Percentiles rank a stretch among this genome's conserved stretches.
phyloP scores from a whole-genome alignment of 2,888 invertebrate genomes.

The Leptopterna dolabrata region DNA sequence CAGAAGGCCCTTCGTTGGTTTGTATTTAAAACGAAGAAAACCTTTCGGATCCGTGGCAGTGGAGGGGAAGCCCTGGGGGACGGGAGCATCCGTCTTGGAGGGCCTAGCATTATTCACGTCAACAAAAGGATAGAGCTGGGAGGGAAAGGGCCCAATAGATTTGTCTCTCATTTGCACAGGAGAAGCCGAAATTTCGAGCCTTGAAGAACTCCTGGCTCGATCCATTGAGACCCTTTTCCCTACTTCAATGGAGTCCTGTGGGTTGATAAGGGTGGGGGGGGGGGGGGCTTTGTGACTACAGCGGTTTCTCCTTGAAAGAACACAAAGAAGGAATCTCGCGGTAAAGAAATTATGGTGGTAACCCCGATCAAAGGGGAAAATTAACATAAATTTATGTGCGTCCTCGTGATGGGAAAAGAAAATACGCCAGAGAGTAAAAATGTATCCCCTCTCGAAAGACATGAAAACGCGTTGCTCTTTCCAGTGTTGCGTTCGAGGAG shows the following conservation, averaged over 20 bases:
- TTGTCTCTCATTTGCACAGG: constrained; percentile 37
- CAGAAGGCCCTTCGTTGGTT: not conserved
- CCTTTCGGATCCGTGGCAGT: not conserved
- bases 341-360: not conserved
- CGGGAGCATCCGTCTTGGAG: not conserved
- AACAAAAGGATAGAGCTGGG: constrained; percentile 4
- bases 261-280: not conserved
- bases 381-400: not conserved
- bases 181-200: constrained; percentile 9
- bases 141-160: constrained; percentile 14
- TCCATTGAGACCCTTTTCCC: not conserved
- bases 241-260: not conserved
- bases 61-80: not conserved
- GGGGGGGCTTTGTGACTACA: constrained; percentile 3
- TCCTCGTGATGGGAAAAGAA: not conserved
- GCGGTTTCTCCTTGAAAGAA: not conserved
- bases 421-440: too few species aligned
- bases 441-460: too few species aligned
- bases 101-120: constrained; percentile 22
- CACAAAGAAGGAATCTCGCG: not conserved
- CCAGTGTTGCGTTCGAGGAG: too few species aligned
- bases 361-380: not conserved
- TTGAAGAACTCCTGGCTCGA: not conserved
- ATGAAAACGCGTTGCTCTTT: too few species aligned
- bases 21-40: constrained; percentile 20